Percentiles rank a stretch among this genome's conserved stretches.
Conservation (phyloP, 2,113 vertebrate species). For the Chaenocephalus aceratus region DNA sequence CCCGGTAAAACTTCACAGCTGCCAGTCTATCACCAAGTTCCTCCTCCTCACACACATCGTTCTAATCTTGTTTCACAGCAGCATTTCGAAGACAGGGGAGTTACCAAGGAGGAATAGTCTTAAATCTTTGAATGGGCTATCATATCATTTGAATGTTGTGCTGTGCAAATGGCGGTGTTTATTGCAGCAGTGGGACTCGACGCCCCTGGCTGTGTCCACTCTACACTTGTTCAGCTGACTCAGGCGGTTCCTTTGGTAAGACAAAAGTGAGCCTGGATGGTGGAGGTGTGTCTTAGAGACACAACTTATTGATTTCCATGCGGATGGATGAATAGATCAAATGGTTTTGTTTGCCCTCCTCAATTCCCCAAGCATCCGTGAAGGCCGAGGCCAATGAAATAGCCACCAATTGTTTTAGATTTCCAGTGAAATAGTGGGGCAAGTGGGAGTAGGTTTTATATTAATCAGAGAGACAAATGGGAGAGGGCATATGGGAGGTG, state of each 20-base stretch:
- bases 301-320: slow-evolving; percentile 75
- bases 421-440: slow-evolving; percentile 60
- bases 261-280: slow-evolving; percentile 27
- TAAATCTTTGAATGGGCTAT: slow-evolving; percentile 40
- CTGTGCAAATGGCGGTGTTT: slow-evolving; percentile 47
- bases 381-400: slow-evolving; percentile 75
- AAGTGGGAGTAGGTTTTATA: slow-evolving; percentile 68
- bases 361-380: slow-evolving; percentile 60
- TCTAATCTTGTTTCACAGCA: slow-evolving; percentile 35
- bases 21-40: slow-evolving; percentile 1
- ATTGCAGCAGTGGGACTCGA: slow-evolving; percentile 36
- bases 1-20: slow-evolving; percentile 17
- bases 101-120: slow-evolving; percentile 22
- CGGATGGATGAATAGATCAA: slow-evolving; percentile 77
- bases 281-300: slow-evolving; percentile 63
- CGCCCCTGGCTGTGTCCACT: slow-evolving; percentile 26
- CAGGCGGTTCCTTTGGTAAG: slow-evolving; percentile 44
- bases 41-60: not conserved
- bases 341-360: slow-evolving; percentile 63
- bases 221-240: slow-evolving; percentile 44
- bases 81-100: slow-evolving; percentile 16
- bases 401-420: slow-evolving; percentile 73
- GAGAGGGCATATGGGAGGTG: slow-evolving; percentile 52
- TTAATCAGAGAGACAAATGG: slow-evolving; percentile 77
- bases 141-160: slow-evolving; percentile 33